These are phyloP conservation scores for Ephydatia muelleri DNA, from an alignment of 37 sponge, comb jelly and placozoan species.

Conservation along the genomic window DNA sequence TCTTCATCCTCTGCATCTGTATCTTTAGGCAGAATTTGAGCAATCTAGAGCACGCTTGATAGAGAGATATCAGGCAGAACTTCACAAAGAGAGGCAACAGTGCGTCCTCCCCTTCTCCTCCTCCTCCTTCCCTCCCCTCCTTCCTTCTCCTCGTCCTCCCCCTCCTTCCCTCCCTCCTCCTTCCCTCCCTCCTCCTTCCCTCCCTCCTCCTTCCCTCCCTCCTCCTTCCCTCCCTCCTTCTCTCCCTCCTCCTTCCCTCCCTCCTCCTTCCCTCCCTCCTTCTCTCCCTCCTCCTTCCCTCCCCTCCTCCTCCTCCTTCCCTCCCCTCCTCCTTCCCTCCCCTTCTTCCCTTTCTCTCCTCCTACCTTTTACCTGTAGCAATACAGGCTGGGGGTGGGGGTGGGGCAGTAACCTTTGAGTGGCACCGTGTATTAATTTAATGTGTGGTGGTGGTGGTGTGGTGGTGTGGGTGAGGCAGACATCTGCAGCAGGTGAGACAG, in stretches of 20 bases:
- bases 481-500: conserved; percentile 45
- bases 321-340: background rate
- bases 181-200: background rate
- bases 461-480: conserved; percentile 12
- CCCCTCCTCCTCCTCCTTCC: background rate
- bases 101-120: conserved; percentile 25
- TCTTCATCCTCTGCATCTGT: background rate
- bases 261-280: background rate
- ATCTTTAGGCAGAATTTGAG: conserved; percentile 92
- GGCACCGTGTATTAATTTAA: no score
- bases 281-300: background rate
- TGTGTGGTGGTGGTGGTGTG: background rate
- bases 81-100: conserved; percentile 63
- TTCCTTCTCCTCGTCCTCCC: background rate
- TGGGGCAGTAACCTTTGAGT: no score
- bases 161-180: background rate
- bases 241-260: background rate
- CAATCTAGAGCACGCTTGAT: conserved; percentile 63
- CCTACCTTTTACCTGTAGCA: no score
- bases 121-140: background rate
- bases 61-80: conserved; percentile 46
- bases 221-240: background rate
- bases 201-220: no score
- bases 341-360: background rate
- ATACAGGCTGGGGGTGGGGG: no score